phyloP scores from a whole-genome alignment of 2,888 invertebrate species.

The Allolobophora icterica region DNA sequence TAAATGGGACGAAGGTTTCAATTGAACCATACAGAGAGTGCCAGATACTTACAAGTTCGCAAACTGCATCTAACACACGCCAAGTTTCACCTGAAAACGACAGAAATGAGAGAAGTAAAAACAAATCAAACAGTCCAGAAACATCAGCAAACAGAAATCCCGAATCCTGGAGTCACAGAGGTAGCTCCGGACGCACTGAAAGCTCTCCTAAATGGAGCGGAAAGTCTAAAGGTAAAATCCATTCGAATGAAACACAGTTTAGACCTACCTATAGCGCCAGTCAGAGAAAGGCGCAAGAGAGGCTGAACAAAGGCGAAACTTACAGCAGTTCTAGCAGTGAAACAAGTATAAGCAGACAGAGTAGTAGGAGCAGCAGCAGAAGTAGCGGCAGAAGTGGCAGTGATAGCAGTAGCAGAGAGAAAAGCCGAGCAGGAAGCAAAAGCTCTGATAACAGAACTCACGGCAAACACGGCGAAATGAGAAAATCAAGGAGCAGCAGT shows the following conservation, averaged over 20 bases:
- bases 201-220: not conserved
- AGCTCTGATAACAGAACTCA: too few species aligned
- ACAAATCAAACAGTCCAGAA: not conserved
- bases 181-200: not conserved
- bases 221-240: not conserved
- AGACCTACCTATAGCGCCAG: not conserved
- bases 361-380: too few species aligned
- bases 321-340: too few species aligned
- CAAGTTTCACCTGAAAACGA: not conserved
- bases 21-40: not conserved
- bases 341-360: too few species aligned
- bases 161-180: not conserved
- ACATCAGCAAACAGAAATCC: not conserved
- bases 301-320: too few species aligned
- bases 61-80: too few species aligned
- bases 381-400: too few species aligned
- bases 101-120: not conserved
- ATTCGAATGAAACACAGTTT: not conserved
- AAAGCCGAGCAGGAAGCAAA: too few species aligned
- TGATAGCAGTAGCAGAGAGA: too few species aligned
- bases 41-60: too few species aligned
- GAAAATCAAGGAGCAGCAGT: too few species aligned
- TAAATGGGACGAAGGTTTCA: not conserved
- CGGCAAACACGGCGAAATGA: too few species aligned
- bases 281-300: not conserved